Conservation (phyloP, 2,113 vertebrate genomes). For the Hippocampus barbouri region DNA sequence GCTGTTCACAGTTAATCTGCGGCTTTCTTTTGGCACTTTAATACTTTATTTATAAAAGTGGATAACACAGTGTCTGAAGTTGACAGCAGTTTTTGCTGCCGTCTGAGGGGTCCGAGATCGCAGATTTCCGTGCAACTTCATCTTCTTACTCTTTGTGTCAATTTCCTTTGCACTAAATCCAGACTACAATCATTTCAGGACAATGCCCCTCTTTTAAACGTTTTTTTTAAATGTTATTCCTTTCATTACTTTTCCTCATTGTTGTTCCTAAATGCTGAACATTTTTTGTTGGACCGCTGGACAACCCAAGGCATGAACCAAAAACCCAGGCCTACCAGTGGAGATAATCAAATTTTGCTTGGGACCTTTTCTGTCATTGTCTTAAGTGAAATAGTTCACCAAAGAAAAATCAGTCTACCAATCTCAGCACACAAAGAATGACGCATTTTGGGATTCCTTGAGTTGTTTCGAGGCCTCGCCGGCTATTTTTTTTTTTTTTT, state of each 20-base stretch:
- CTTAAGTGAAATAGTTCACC: neutral
- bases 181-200: neutral
- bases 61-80: neutral
- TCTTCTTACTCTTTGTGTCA: neutral
- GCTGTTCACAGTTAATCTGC: neutral
- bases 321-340: neutral
- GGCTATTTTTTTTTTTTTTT: slow-evolving; percentile 31
- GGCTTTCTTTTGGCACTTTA: neutral
- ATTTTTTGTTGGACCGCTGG: neutral
- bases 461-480: slow-evolving; percentile 4
- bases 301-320: neutral
- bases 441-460: neutral
- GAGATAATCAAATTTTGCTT: neutral
- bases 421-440: neutral
- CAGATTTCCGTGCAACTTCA: neutral
- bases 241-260: neutral
- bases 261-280: neutral
- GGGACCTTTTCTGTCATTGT: neutral
- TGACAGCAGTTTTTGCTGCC: neutral
- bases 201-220: neutral
- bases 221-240: neutral
- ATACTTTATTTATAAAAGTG: neutral
- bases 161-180: neutral
- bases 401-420: neutral
- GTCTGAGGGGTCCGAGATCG: neutral